Evolutionary conservation across 2,888 invertebrate species (phyloP), one percentile per base, ranked within the genome.

Genomic region (Empis livida): DNA sequence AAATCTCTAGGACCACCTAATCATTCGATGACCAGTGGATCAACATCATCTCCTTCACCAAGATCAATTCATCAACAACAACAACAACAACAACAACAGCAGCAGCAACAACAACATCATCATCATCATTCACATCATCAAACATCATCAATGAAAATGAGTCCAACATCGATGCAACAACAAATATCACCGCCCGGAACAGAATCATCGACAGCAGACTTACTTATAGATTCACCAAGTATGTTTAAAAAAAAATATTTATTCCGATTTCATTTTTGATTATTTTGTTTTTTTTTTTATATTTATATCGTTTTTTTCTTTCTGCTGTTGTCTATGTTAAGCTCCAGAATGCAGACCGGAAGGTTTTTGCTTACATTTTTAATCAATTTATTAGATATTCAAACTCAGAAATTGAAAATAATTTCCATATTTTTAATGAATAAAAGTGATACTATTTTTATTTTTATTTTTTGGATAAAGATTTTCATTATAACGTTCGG

Each of bases 211-310:
- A 71, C 71, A 40, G 60, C 58, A 41, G 87, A 88, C 72, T 72
- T 87, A 55, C 75, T 87, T 42, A 82, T 84, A 61, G 87, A 88
- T 71, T 86, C 86, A 46, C 86, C 88, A 68, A 86, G 89, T 89
- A 78, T 82, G 85, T 80, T 57, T 43, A 27, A 27, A 27, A 4
- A 27, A 20, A 20, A 20, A 20, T 5, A 20, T 5, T 6, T 5
- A 9, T 27, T 27, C 9, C 9, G 23, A 27, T 27, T 27, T 27
- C 5, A 27, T 27, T 27, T 27, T 27, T 27, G 9, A 27, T 27
- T 27, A 20, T 20, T 20, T n/a, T 20, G 4, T 20, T 6, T 20
- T 20, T 20, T 20, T 20, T 20, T 20, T 20, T 20, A n/a, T n/a
- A 20, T 20, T 20, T 20, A 20, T 20, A n/a, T n/a, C n/a, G n/a